These are phyloP conservation scores for Drosophila leonis DNA, from an alignment of 2,888 invertebrate genomes.

Conservation along the genomic window DNA sequence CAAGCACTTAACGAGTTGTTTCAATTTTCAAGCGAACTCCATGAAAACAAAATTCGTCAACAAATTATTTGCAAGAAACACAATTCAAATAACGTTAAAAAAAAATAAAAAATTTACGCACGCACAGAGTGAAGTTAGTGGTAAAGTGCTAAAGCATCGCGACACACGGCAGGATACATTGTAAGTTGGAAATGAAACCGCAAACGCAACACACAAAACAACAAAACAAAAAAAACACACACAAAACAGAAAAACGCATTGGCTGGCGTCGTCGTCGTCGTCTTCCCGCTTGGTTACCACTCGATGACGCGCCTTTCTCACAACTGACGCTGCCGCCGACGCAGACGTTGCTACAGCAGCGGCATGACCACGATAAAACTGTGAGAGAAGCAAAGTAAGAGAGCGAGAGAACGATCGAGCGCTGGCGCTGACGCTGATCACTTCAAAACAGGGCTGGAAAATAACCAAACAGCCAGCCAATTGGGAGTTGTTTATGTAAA, in stretches of 20 bases:
- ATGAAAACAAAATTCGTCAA: conserved; percentile 13
- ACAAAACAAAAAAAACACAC: conserved; percentile 26
- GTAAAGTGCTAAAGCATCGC: conserved; percentile 8
- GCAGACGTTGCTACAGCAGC: conserved; percentile 49
- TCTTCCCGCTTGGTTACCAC: conserved; percentile 41
- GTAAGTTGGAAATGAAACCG: conserved; percentile 34
- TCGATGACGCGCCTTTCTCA: conserved; percentile 55
- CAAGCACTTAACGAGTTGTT: conserved; percentile 11
- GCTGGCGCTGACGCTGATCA: conserved; percentile 8
- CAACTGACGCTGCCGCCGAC: conserved; percentile 64
- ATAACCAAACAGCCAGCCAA: conserved; percentile 18
- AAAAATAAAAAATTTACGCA: conserved; percentile 13
- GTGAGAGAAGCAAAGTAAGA: conserved; percentile 20
- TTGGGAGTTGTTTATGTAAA: conserved; percentile 15
- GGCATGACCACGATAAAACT: conserved; percentile 40
- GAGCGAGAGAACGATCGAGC: conserved; percentile 45
- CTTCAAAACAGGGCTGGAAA: conserved; percentile 41
- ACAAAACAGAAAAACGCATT: conserved; percentile 44
- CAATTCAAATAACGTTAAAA: conserved; percentile 19
- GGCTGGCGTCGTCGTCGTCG: conserved; percentile 32
- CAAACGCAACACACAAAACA: conserved; percentile 38
- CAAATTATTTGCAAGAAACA: not conserved
- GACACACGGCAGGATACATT: conserved; percentile 21
- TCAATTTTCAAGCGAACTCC: conserved; percentile 7
- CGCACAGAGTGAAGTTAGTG: conserved; percentile 1